Evolutionary conservation across 2,113 vertebrate species (phyloP).

Genomic region (Vimba vimba): DNA sequence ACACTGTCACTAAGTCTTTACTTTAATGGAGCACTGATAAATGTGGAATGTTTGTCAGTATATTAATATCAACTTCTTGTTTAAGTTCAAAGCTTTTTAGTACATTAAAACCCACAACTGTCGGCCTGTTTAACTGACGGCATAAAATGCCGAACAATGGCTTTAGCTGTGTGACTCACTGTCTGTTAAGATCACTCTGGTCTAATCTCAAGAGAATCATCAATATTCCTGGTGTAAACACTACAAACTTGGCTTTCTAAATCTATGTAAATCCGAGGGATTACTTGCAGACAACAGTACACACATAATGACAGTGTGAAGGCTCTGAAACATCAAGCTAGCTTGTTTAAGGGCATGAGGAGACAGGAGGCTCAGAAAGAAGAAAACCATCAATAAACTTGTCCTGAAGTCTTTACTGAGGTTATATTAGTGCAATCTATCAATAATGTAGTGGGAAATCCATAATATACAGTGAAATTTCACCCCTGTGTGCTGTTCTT

Average conservation of each 20-base stretch:
- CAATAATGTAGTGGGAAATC: conserved; percentile 96
- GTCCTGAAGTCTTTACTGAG: conserved; percentile 93
- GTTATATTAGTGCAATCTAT: conserved; percentile 99
- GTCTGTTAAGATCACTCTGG: conserved; percentile 10
- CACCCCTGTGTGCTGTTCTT: conserved; percentile 88
- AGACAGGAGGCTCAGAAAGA: not conserved
- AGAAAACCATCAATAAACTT: conserved; percentile 86
- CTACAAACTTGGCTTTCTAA: not conserved
- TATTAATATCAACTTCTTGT: conserved; percentile 6
- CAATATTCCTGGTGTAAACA: conserved; percentile 33
- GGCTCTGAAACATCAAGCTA: not conserved
- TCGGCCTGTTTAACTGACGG: conserved; percentile 6
- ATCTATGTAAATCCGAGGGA: conserved; percentile 34
- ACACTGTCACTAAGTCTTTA: conserved; percentile 35
- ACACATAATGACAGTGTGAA: conserved; percentile 4
- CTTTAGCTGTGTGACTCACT: not conserved
- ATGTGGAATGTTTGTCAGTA: conserved; percentile 43
- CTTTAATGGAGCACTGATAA: conserved; percentile 39
- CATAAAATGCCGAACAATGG: not conserved
- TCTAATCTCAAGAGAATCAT: conserved; percentile 8
- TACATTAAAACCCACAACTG: not conserved
- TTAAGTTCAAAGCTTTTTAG: not conserved
- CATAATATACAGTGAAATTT: conserved; percentile 93
- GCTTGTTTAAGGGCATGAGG: conserved; percentile 26
- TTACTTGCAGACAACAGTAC: not conserved